Evolutionary conservation across 2,888 invertebrate species (phyloP).

Genomic region (Laothoe populi): DNA sequence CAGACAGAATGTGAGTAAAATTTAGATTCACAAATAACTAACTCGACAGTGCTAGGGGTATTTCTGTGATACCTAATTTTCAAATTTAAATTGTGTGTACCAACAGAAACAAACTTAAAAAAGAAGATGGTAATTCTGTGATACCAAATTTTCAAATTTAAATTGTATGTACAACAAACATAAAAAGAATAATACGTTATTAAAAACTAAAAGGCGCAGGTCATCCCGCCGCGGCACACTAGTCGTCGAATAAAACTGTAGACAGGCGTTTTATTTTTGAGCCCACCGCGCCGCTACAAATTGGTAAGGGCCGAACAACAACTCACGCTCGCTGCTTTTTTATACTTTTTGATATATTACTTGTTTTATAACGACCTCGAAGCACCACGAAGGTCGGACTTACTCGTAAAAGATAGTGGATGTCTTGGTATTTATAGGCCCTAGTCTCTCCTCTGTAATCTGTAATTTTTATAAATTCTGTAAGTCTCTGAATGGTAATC

Average conservation of each 20-base stretch:
- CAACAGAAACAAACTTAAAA: slow-evolving; percentile 5
- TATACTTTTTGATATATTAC: slow-evolving; percentile 52
- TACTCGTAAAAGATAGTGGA: slow-evolving; percentile 26
- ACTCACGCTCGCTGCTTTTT: slow-evolving; percentile 53
- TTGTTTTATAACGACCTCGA: slow-evolving; percentile 61
- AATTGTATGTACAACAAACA: neutral
- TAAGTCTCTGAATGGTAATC: too few species aligned
- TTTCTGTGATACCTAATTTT: neutral
- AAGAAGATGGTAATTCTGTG: too few species aligned
- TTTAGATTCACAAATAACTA: too few species aligned
- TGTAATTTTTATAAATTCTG: too few species aligned
- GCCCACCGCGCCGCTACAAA: slow-evolving; percentile 60
- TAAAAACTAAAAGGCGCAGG: slow-evolving; percentile 27
- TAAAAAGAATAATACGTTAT: slow-evolving; percentile 14
- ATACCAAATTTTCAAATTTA: neutral
- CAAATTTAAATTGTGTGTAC: neutral
- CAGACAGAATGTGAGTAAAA: too few species aligned
- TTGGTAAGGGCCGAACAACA: slow-evolving; percentile 64
- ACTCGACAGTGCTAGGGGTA: too few species aligned
- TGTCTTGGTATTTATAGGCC: slow-evolving; percentile 25
- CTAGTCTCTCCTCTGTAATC: too few species aligned
- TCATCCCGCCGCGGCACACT: slow-evolving; percentile 32
- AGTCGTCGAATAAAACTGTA: slow-evolving; percentile 31
- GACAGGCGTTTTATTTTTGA: slow-evolving; percentile 53
- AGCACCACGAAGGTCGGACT: slow-evolving; percentile 50